A percentile compares a stretch with the other conserved stretches of the same genome.
phyloP scores from a whole-genome alignment of 2,113 vertebrate species.

The Egretta garzetta region DNA sequence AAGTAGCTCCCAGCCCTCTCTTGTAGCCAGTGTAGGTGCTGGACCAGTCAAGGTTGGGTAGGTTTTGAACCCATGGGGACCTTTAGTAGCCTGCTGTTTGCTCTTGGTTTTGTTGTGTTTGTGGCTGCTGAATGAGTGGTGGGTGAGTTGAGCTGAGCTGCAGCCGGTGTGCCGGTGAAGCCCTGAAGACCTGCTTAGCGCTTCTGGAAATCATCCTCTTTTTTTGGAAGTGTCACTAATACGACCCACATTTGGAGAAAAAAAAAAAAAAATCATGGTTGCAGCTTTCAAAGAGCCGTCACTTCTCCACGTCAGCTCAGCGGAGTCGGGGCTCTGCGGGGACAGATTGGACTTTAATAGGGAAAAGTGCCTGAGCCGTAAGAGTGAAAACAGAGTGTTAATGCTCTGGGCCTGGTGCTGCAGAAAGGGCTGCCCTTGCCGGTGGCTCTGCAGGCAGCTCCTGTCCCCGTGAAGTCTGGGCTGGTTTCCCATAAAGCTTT shows the following conservation, averaged over 20 bases:
- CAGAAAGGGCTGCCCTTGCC: background rate
- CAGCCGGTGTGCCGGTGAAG: rapidly evolving
- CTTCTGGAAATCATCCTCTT: background rate
- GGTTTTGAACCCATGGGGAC: background rate
- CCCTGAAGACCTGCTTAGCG: background rate
- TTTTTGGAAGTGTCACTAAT: background rate
- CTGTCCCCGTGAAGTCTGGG: background rate
- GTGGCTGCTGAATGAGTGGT: background rate
- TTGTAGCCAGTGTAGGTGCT: background rate
- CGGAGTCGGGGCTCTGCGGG: rapidly evolving
- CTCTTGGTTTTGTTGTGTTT: background rate
- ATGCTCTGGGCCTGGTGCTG: background rate
- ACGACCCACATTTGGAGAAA: background rate
- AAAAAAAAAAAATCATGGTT: background rate
- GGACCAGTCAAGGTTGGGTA: background rate
- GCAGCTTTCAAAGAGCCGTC: background rate
- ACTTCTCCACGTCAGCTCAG: background rate
- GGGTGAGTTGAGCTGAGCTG: background rate
- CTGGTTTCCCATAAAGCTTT: background rate
- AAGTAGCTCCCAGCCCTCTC: background rate
- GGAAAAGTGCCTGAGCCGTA: background rate
- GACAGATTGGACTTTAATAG: background rate
- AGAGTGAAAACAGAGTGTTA: slow-evolving; percentile 24
- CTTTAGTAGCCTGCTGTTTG: background rate
- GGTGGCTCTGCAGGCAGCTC: background rate